Evolutionary conservation across 1,140 invertebrate genomes (phyloP).

Genomic region (Drosophila yakuba): DNA sequence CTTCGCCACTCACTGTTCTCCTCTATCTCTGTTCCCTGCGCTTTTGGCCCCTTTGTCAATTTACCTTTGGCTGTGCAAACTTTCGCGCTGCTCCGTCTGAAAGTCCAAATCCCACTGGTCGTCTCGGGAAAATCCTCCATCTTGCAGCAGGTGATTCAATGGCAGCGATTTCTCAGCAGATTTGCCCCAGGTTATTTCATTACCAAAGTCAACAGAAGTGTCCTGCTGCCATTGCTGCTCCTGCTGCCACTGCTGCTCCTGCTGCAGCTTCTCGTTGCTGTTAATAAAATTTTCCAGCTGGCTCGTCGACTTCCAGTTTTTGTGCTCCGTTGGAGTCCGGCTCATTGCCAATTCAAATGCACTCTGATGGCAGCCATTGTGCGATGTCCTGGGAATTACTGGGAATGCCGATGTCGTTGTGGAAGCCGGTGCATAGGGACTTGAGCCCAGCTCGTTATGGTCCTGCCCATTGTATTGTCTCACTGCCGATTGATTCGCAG

Average conservation of each 20-base stretch:
- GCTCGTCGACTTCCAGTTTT: constrained; percentile 65
- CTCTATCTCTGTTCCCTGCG: neutral
- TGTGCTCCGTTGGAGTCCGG: constrained; percentile 41
- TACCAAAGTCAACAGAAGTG: constrained; percentile 73
- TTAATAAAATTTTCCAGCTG: constrained; percentile 80
- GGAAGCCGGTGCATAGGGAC: neutral
- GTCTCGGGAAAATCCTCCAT: constrained; percentile 42
- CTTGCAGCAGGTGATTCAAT: constrained; percentile 67
- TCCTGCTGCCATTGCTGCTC: constrained; percentile 34
- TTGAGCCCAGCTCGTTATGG: constrained; percentile 31
- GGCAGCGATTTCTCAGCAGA: constrained; percentile 70
- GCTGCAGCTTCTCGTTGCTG: constrained; percentile 51
- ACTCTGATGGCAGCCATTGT: constrained; percentile 25
- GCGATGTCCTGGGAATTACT: constrained; percentile 11
- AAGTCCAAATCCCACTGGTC: constrained; percentile 37
- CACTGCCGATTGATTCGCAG: constrained; percentile 75
- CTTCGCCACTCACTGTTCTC: constrained; percentile 1
- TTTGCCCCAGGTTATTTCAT: constrained; percentile 77
- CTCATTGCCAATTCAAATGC: constrained; percentile 20
- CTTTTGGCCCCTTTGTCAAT: constrained; percentile 59
- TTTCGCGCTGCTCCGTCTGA: constrained; percentile 49
- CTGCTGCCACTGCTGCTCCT: constrained; percentile 30
- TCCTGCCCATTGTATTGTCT: constrained; percentile 72
- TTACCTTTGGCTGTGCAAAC: constrained; percentile 76
- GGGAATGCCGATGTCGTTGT: neutral